Base-by-base conservation (phyloP, 2,797 vertebrate genomes). In the Echiichthys vipera region DNA sequence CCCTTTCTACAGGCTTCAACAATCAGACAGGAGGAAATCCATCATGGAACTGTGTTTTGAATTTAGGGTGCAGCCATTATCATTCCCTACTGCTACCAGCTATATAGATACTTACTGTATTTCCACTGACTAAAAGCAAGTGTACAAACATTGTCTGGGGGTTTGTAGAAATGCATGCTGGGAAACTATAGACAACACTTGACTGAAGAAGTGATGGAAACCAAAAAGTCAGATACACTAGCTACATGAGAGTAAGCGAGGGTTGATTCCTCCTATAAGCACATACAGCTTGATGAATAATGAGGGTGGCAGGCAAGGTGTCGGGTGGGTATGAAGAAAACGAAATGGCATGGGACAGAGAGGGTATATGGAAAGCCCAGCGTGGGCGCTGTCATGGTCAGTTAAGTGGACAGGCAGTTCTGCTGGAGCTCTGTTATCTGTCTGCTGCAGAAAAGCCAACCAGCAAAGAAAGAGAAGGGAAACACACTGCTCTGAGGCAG, bases 371-470 rank as follows among this genome's bases (percentile, higher is more conserved):
- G 65, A 78, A 65, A 73, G 62, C 83, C 46, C 86, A 74, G 88
- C 17, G 51, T 85, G 86, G 81, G 81, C 53, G 84, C 83, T 57
- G 88, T 83, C 84, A 83, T 63, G 78, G 78, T 59, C 47, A 2
- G 65, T 84, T 85, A 80, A 84, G 79, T 74, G 87, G 84, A 83
- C 77, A 74, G 55, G 72, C 82, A 68, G 71, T 83, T 40, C 79
- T 78, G 89, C 77, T 83, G 90, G 90, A 85, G 86, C 65, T 62
- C 66, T 66, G 85, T 86, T 88, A 91, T 91, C 89, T 53, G 78
- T 74, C 81, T 53, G 76, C 74, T 51, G 61, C 89, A 90, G 84
- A 81, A n/a, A 58, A 82, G 77, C 32, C 69, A 55, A 54, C 70
- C 78, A 65, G 71, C 55, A 54, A 83, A 58, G 65, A 22, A 30